Conservation (phyloP, 2,113 vertebrate genomes). For the Coturnix japonica region DNA sequence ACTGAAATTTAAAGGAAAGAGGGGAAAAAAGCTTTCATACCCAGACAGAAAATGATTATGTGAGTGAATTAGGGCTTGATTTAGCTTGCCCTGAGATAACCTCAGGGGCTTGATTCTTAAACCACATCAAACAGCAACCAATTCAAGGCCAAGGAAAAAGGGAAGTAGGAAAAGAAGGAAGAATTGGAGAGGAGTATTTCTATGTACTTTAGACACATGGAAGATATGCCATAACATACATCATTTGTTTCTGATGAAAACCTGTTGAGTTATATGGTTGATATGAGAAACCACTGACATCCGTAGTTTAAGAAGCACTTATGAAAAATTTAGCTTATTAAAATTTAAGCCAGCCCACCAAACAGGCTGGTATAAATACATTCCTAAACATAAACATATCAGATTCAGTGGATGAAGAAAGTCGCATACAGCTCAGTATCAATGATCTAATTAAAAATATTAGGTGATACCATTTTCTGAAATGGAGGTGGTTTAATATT, state of each 20-base stretch:
- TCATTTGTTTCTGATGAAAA: background rate
- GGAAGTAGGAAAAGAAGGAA: background rate
- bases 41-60: background rate
- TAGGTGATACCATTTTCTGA: background rate
- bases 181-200: background rate
- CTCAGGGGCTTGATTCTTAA: background rate
- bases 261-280: background rate
- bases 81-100: background rate
- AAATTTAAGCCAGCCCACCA: background rate
- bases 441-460: background rate
- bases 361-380: background rate
- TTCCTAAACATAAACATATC: background rate
- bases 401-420: background rate
- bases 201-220: background rate
- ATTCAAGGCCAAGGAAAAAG: background rate
- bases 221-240: background rate
- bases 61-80: background rate
- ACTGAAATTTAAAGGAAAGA: background rate
- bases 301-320: background rate
- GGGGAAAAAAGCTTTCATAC: background rate
- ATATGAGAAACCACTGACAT: background rate
- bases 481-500: background rate
- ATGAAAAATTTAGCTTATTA: background rate
- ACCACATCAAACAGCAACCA: background rate
- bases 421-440: conserved; percentile 5